A percentile compares a stretch with the other conserved stretches of the same genome.
Evolutionary conservation across 2,888 invertebrate genomes (phyloP).

Genomic region (Rhogogaster chlorosoma): DNA sequence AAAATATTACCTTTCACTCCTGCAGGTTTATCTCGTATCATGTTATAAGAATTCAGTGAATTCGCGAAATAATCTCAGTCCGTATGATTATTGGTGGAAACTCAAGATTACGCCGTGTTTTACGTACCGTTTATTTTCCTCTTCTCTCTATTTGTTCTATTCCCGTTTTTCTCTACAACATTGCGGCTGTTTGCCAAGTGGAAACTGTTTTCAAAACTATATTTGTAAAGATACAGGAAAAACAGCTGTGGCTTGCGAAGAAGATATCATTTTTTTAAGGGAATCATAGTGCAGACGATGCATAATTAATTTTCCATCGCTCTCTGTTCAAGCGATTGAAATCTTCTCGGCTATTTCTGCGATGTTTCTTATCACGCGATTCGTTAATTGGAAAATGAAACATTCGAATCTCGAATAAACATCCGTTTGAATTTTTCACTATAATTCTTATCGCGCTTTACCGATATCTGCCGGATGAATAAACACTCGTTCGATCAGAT

Average conservation of each 20-base stretch:
- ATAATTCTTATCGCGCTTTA: not conserved
- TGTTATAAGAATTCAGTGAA: not conserved
- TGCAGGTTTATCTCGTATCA: not conserved
- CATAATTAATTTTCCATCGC: slow-evolving; percentile 1
- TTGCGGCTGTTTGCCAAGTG: not conserved
- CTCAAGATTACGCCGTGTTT: slow-evolving; percentile 29
- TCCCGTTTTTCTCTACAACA: not conserved
- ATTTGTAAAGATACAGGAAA: not conserved
- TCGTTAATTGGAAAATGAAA: not conserved
- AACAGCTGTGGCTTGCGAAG: not conserved
- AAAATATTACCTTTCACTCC: not conserved
- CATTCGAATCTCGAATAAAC: not conserved
- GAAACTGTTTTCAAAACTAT: not conserved
- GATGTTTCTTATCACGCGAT: not conserved
- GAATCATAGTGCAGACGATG: not conserved
- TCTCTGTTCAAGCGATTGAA: not conserved
- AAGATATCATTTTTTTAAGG: not conserved
- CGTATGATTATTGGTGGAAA: slow-evolving; percentile 45
- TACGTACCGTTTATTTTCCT: not conserved
- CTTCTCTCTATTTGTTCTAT: not conserved
- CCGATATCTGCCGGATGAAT: not conserved
- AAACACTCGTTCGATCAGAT: not conserved
- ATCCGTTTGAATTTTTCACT: not conserved
- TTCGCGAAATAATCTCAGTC: not conserved
- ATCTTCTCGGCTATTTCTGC: not conserved